Conservation (phyloP, 2,797 vertebrate species). For the Characodon lateralis region DNA sequence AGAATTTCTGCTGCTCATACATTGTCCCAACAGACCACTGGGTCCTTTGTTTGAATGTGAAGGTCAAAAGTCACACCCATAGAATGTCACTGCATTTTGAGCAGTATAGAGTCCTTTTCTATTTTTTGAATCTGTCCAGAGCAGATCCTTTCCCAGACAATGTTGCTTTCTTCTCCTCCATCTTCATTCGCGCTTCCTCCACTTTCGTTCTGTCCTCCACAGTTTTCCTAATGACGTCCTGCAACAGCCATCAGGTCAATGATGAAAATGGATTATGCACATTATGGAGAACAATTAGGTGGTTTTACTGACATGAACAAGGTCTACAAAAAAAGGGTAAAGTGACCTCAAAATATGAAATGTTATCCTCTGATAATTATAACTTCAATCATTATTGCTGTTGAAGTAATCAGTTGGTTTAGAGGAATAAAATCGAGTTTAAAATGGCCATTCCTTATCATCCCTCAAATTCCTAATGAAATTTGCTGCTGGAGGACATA, state of each 20-base stretch:
- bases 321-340: background rate
- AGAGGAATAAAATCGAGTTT: background rate
- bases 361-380: background rate
- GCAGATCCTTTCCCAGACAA: constrained; percentile 65
- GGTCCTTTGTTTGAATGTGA: constrained; percentile 16
- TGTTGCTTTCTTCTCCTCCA: constrained; percentile 28
- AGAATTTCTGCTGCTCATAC: constrained; percentile 4
- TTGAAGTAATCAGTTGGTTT: background rate
- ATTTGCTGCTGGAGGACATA: too few relatives aligned
- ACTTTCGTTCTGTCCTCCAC: constrained; percentile 69
- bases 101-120: constrained; percentile 49
- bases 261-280: background rate
- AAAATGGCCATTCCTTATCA: too few relatives aligned
- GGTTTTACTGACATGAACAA: background rate
- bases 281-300: background rate
- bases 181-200: constrained; percentile 51
- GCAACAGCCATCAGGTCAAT: constrained; percentile 7
- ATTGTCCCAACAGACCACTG: background rate
- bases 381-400: background rate
- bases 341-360: background rate
- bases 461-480: too few relatives aligned
- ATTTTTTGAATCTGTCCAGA: constrained; percentile 86
- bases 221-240: constrained; percentile 81
- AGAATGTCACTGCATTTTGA: constrained; percentile 24
- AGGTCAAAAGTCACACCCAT: constrained; percentile 49